Evolutionary conservation across 2,888 invertebrate genomes (phyloP), one percentile per base, ranked within the genome.

Genomic region (Coronaproctus castanopsis): DNA sequence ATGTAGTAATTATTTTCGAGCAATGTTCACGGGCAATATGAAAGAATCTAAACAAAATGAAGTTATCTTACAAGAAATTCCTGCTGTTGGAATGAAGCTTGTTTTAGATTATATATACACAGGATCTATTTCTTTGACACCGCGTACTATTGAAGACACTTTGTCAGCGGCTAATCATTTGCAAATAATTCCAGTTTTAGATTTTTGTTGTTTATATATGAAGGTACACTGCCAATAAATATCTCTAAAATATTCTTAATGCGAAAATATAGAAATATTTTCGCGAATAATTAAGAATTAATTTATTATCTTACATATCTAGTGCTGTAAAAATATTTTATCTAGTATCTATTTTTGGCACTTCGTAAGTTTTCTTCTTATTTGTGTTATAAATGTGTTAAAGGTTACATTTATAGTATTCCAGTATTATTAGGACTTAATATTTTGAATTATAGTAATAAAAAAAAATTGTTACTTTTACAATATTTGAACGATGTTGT

Each of bases 21-120:
- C 83, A 57, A 83, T 84, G 83, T 85, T 85, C 67, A 82, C 82
- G 1, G 80, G 79, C 68, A 80, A 78, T 54, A 80, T 84, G 77
- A 71, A 77, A 62, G 84, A 85, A 70, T 76, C 81, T 22, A 73
- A 76, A 20, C 78, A 80, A 68, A 76, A 76, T 58, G 80, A 81
- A 69, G 81, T 84, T 5, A 74, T 74, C 62, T 69, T 84, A 36
- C 79, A 80, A 67, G 83, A 82, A 2, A 77, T 84, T 3, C 78
- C 80, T 3, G 80, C 81, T 0, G 75, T 76, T 51, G 83, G 82
- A 20, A 79, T 84, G 69, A 71, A 76, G 57, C 72, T 78, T 53
- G 72, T 84, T 2, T 71, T 85, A 18, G 80, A 83, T 66, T 84
- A 80, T 69, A 80, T 80, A 19, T 85, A 85, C 70, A 82, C 83